Evolutionary conservation across 2,888 invertebrate genomes (phyloP), one percentile per base, ranked within the genome.

Genomic region (Polydesmus complanatus): DNA sequence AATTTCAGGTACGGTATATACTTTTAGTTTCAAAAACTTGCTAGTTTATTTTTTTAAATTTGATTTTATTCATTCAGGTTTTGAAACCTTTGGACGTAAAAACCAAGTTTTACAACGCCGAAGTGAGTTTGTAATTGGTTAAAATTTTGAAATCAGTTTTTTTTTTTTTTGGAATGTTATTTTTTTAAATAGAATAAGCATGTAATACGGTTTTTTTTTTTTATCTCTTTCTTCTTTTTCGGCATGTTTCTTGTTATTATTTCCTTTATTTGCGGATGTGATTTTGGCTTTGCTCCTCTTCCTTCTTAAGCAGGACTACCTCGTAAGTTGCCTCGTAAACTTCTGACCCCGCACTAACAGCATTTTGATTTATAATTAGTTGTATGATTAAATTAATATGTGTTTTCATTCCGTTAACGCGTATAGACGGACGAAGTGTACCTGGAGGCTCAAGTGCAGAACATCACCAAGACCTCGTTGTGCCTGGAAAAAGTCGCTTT

Each of bases 61-160:
- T 52, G 26, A 57, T 56, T 53, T 53, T 22, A n/a, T n/a, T n/a
- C n/a, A n/a, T 60, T 48, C 86, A 92, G 81, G 97, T 98, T 0
- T 81, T 94, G 69, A 97, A 97, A 73, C 97, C 97, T 2, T 78
- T 98, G 55, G 97, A 98, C 80, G 95, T 98, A 0, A 95, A 96
- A 78, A 97, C 97, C 0, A 96, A 97, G 73, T 92, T 97, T 76
- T 96, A 92, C 73, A 95, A 93, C 79, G 90, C 93, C 1, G 95
- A 84, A 78, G 83, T 83, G 73, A 69, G 68, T n/a, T n/a, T n/a
- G n/a, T 61, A 27, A 52, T 50, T 25, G n/a, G 23, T 56, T 26
- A 27, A 27, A 27, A 53, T 48, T 53, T 26, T 8, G 54, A 55
- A 25, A 23, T 58, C 37, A 54, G 55, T 48, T 60, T 54, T 54